These are phyloP conservation scores for Ailuropoda melanoleuca DNA, from an alignment of 2,113 vertebrate species.

Conservation along the genomic window DNA sequence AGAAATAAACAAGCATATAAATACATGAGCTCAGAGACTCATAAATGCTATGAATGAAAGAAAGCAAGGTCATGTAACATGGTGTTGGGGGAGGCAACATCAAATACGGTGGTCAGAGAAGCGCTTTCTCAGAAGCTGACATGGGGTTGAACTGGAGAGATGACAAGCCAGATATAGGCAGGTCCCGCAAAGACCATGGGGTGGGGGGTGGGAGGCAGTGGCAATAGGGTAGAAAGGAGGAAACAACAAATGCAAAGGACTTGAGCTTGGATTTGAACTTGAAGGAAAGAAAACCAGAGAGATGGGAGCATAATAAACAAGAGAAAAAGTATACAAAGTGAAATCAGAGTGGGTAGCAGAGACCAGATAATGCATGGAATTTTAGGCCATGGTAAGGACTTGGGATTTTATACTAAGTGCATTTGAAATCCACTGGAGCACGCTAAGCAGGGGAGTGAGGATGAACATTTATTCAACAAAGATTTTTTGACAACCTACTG, in stretches of 20 bases:
- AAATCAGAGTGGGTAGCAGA: background rate
- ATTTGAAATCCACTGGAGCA: background rate
- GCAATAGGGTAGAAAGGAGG: background rate
- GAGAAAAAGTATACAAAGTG: background rate
- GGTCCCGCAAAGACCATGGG: background rate
- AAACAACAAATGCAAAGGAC: background rate
- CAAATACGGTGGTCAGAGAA: background rate
- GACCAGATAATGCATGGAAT: background rate
- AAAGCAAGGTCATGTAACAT: background rate
- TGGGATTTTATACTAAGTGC: background rate
- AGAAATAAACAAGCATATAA: background rate
- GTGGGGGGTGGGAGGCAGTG: accelerated
- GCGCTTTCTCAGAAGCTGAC: background rate
- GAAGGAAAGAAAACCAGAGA: background rate
- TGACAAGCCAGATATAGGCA: background rate
- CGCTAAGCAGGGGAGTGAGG: background rate
- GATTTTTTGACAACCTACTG: background rate
- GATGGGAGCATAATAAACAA: background rate
- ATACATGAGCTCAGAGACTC: background rate
- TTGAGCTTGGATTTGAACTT: background rate
- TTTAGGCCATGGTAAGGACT: background rate
- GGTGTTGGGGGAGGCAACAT: background rate
- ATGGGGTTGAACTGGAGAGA: background rate
- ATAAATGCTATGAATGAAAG: no score
- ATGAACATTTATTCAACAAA: background rate